Evolutionary conservation across 2,797 vertebrate species (phyloP).

Genomic region (Cyprinella venusta): DNA sequence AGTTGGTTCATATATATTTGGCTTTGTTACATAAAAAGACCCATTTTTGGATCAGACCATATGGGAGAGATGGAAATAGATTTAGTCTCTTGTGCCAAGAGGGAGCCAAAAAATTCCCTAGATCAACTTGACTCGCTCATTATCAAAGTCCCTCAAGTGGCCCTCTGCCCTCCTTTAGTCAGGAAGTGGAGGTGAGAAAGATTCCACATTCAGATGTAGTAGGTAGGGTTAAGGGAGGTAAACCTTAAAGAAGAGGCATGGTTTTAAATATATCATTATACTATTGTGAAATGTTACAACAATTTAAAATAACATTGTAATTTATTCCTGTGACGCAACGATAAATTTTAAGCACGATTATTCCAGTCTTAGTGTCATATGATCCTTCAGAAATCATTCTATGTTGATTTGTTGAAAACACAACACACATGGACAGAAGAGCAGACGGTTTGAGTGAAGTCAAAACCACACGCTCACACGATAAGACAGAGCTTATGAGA

Average conservation of each 20-base stretch:
- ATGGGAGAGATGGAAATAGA: conserved; percentile 52
- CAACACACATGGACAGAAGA: too few species aligned
- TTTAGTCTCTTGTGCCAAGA: conserved; percentile 20
- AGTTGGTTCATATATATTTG: conserved; percentile 25
- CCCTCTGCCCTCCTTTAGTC: conserved; percentile 50
- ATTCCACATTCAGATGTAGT: conserved; percentile 1
- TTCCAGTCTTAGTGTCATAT: neutral
- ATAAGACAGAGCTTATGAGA: too few species aligned
- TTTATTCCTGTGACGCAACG: neutral
- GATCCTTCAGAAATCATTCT: neutral
- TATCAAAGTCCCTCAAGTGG: conserved; percentile 53
- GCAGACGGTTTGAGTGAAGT: too few species aligned
- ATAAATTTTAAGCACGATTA: neutral
- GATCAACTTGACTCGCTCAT: conserved; percentile 47
- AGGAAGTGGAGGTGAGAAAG: conserved; percentile 45
- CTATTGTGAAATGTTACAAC: neutral
- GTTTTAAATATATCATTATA: neutral
- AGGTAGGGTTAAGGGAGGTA: neutral
- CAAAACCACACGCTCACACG: too few species aligned
- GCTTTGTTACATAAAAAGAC: conserved; percentile 42
- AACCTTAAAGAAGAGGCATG: neutral
- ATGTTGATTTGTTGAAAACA: neutral
- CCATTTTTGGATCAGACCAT: conserved; percentile 49
- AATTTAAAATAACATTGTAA: neutral
- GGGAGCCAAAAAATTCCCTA: conserved; percentile 48